Evolutionary conservation across 2,888 invertebrate genomes (phyloP), one percentile per base, ranked within the genome.

Genomic region (Ectemnius lituratus): DNA sequence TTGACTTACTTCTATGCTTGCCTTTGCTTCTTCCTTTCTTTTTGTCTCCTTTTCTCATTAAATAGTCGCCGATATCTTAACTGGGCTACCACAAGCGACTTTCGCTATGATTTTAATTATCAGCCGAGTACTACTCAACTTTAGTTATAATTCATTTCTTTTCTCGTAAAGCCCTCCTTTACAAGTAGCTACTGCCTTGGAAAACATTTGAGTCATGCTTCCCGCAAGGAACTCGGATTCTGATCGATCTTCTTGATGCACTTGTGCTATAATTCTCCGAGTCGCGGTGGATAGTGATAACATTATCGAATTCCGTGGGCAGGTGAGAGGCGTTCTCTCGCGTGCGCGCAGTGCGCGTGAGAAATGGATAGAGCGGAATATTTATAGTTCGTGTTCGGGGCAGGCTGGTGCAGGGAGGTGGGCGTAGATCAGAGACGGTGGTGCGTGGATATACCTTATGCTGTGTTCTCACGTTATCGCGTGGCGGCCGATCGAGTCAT

Each of bases 381-480:
- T 82, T 82, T 82, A 82, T 82, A 81, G 83, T 72, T 67, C 18
- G 64, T 52, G 79, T 82, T 76, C 75, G 57, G 70, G 74, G 75
- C 67, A 80, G 73, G 8, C 37, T 37, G 71, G 71, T 71, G 70
- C 73, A 23, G 59, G 74, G 52, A 49, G 67, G 71, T 8, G 37
- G 37, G 37, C 37, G 37, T 70, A 70, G 76, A 79, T 75, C 81
- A 71, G 73, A 69, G 37, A 37, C 37, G 37, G 37, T 37, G 37
- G 37, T 74, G 82, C 76, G 70, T 68, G 80, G 76, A 66, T 70
- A 64, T 69, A 68, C 80, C 79, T 80, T 80, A 80, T 80, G 80
- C 71, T 69, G 68, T 45, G 70, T 84, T 80, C 83, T 77, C 83
- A 84, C 83, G 83, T 83, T 82, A 80, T 83, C 78, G 80, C 83